phyloP scores from a whole-genome alignment of 64 coral and sea anemone species.

The Stichodactyla mertensii region DNA sequence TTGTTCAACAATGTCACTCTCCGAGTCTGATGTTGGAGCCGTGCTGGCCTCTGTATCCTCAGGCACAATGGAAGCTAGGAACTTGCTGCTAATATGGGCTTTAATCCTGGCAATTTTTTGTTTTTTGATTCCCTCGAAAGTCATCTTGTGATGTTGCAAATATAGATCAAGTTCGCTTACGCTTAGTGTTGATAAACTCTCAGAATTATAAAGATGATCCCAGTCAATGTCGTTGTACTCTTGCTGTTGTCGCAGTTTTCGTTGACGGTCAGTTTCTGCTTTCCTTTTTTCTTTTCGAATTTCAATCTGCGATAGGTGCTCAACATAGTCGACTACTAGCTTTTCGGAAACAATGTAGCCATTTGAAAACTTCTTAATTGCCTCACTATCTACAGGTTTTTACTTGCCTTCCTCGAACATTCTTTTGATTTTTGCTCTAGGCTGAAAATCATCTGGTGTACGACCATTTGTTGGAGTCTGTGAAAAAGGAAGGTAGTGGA shows the following conservation, averaged over 20 bases:
- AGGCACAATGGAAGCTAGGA: slow-evolving; percentile 40
- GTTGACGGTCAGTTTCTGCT: slow-evolving; percentile 21
- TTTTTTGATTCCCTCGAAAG: slow-evolving; percentile 30
- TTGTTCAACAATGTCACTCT: no score
- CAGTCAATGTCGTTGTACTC: no score
- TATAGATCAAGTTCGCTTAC: slow-evolving; percentile 9
- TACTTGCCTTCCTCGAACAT: slow-evolving; percentile 31
- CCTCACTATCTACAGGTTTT: slow-evolving; percentile 50
- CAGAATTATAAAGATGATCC: slow-evolving; percentile 21
- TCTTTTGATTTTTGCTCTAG: slow-evolving; percentile 39
- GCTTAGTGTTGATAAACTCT: slow-evolving; percentile 37
- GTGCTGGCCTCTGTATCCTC: slow-evolving; percentile 39
- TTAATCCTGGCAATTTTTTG: slow-evolving; percentile 18
- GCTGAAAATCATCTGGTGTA: slow-evolving; percentile 46
- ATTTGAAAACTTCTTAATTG: slow-evolving; percentile 47
- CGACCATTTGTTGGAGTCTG: slow-evolving; percentile 23
- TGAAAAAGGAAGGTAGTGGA: slow-evolving; percentile 44
- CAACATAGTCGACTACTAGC: slow-evolving; percentile 36
- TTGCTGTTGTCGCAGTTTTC: not conserved
- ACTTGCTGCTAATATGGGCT: slow-evolving; percentile 49
- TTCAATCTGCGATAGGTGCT: slow-evolving; percentile 43
- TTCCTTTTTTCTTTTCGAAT: slow-evolving; percentile 35
- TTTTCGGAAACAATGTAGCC: slow-evolving; percentile 48
- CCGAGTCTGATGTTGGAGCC: slow-evolving; percentile 19
- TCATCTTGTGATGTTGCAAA: no score